Base-by-base conservation (phyloP, 2,888 invertebrate genomes). In the Zhuqinia jingwanae region DNA sequence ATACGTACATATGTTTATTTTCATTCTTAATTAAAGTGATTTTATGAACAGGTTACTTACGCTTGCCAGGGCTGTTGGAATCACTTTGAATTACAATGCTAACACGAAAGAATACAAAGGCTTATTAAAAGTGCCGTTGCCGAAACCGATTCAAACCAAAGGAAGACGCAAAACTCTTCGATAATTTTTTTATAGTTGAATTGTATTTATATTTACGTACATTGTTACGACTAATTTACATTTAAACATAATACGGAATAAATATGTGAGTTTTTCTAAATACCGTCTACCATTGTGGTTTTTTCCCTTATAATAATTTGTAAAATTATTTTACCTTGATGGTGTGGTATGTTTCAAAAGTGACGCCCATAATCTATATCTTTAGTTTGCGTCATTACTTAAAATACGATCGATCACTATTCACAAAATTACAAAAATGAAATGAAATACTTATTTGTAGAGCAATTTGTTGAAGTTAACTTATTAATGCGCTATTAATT, bases 1-100 rank as follows among this genome's bases (percentile, higher is more conserved):
- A 8, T 17, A 42, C 3, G 15, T 53, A 53, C 20, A 22, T 58
- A 22, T 6, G 6, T 56, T 22, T 11, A 77, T 17, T 78, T 45
- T 70, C 36, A 45, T 47, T 17, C n/a, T n/a, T n/a, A n/a, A n/a
- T n/a, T n/a, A n/a, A 0, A 27, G 25, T 45, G 50, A 82, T 68
- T 60, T 60, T 78, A 2, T 8, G 2, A 56, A 13, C 47, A 90
- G 89, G 45, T 36, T 90, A 27, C 63, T 90, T 17, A 79, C 85
- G 0, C 77, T 90, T 15, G 88, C 89, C 0, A 87, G 73, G 63
- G 90, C 90, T n/a, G 90, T 90, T 11, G 90, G 90, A 11, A 90
- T 90, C 13, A 88, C 89, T 11, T 22, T 89, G 0, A 81, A 27
- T 1, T 70, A 83, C 17, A 88, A 89, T 36, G 15, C 87, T 15